Evolutionary conservation across 92 coral and sea anemone species (phyloP).

Genomic region (Phenganax stokvisi): DNA sequence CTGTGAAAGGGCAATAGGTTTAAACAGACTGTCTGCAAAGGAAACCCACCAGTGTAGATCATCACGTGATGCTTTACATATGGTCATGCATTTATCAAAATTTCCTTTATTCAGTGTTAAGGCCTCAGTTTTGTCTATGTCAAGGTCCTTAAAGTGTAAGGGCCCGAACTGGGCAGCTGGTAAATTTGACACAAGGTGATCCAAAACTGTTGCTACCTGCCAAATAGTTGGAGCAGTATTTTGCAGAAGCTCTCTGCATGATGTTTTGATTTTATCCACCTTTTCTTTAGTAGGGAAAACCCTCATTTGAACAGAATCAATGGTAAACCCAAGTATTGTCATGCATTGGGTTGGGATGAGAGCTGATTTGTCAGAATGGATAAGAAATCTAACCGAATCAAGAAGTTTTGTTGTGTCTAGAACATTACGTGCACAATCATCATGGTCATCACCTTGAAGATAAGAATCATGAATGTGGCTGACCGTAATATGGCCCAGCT

Average conservation of each 20-base stretch:
- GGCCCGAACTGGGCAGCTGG: constrained; percentile 54
- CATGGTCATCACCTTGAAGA: constrained; percentile 35
- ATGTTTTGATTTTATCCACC: constrained; percentile 27
- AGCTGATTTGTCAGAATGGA: constrained; percentile 40
- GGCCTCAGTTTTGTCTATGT: constrained; percentile 55
- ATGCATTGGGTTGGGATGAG: constrained; percentile 38
- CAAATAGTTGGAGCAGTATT: neutral
- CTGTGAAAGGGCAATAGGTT: constrained; percentile 33
- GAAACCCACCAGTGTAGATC: constrained; percentile 53
- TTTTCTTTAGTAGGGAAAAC: constrained; percentile 39
- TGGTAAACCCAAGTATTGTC: constrained; percentile 39
- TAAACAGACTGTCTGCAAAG: constrained; percentile 23
- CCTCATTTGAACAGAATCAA: constrained; percentile 45
- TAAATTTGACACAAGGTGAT: constrained; percentile 31
- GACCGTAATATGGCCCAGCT: constrained; percentile 30
- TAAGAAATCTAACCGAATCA: constrained; percentile 43
- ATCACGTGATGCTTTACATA: constrained; percentile 38
- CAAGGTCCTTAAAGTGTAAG: constrained; percentile 44
- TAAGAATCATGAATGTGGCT: constrained; percentile 44
- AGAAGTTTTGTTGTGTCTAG: constrained; percentile 38
- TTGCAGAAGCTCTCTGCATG: constrained; percentile 16
- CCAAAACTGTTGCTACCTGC: constrained; percentile 38
- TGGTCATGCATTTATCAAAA: constrained; percentile 49
- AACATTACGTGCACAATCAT: constrained; percentile 44
- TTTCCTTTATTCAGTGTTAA: constrained; percentile 44